Evolutionary conservation across 2,797 vertebrate genomes (phyloP), one percentile per base, ranked within the genome.

Genomic region (Danio albolineatus): DNA sequence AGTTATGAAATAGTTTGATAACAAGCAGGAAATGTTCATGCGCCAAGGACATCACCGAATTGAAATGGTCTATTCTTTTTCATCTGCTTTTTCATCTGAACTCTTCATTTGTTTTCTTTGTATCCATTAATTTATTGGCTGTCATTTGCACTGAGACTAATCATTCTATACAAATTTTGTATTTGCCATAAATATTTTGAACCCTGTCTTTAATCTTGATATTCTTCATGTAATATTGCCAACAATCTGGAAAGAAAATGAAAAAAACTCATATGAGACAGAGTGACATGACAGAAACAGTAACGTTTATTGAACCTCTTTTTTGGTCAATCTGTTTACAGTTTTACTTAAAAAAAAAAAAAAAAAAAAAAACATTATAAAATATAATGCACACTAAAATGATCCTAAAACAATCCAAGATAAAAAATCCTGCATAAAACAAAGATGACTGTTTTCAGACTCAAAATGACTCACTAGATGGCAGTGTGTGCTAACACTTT

Each of bases 401-500:
- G 6, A 14, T 7, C 21, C 59, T 21, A 28, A 0, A 59, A 14
- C 48, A n/a, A 5, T 28, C 6, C 1, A 39, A 54, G 66, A 53
- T n/a, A n/a, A 13, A n/a, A 14, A 19, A 21, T 14, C 0, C 36
- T 19, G 36, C 54, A 49, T 13, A 6, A 71, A 54, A 39, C 10
- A 41, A 19, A 39, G 48, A 36, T 19, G 48, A 53, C 51, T 51
- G 10, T 70, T 6, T 2, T 53, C n/a, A 19, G 36, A 4, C 49
- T 70, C n/a, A 38, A 21, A 16, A 1, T 53, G 36, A 10, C 12
- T 71, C 94, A 90, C 85, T 84, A 94, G 93, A 90, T 92, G 93
- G 91, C 93, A 88, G 73, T 90, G 85, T 88, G 82, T 83, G 79
- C 82, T 83, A 88, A 90, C 78, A 71, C 36, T 88, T 83, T n/a